These are phyloP conservation scores for Campoletis sonorensis DNA, from an alignment of 1,140 invertebrate genomes.

Conservation along the genomic window DNA sequence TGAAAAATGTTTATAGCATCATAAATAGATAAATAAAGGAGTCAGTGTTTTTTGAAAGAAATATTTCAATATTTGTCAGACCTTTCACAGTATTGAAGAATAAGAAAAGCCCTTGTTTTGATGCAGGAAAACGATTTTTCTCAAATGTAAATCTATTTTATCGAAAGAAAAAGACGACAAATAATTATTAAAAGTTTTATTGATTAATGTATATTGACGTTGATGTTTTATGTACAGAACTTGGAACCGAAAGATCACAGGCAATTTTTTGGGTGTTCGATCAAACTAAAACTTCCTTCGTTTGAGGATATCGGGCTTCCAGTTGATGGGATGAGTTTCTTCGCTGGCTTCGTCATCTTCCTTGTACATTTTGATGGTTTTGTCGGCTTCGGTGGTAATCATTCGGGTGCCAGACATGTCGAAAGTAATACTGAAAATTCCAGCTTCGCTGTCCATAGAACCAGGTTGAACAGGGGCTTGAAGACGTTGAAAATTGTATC, in stretches of 20 bases:
- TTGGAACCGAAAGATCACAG: background rate
- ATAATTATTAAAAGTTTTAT: background rate
- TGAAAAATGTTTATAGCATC: no score
- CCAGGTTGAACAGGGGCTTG: slow-evolving; percentile 97
- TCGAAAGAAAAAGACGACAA: background rate
- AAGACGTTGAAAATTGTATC: slow-evolving; percentile 97
- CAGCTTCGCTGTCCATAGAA: slow-evolving; percentile 99
- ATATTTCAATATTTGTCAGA: no score
- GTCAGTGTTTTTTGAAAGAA: no score
- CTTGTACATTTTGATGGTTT: slow-evolving; percentile 99
- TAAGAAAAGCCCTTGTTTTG: no score
- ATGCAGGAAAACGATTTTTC: no score
- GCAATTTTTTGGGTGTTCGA: background rate
- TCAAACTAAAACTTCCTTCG: slow-evolving; percentile 48
- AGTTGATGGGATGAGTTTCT: slow-evolving; percentile 97
- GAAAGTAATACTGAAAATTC: slow-evolving; percentile 96
- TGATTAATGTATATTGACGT: no score
- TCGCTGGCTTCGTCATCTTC: slow-evolving; percentile 98
- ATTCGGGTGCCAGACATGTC: slow-evolving; percentile 95
- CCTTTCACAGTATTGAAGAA: no score
- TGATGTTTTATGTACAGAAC: background rate
- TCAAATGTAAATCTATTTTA: no score
- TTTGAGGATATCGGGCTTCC: slow-evolving; percentile 89
- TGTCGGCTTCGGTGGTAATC: slow-evolving; percentile 98
- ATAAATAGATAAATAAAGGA: no score